These are phyloP conservation scores for Anodontia alba DNA, from an alignment of 2,888 invertebrate species.

Conservation along the genomic window DNA sequence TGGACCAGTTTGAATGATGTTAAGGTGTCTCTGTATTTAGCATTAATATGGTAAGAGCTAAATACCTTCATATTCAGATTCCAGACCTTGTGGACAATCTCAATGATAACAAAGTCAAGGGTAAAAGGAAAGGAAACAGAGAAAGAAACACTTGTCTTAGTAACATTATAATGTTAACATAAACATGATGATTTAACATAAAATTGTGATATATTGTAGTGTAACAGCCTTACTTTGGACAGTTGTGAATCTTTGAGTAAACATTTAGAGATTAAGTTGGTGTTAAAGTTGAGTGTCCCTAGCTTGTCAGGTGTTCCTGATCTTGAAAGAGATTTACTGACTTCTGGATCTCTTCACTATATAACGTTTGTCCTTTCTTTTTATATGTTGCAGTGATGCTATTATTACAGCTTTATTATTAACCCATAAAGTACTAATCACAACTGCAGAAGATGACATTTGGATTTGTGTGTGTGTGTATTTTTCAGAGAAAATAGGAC, in stretches of 20 bases:
- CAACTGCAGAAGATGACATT: no score
- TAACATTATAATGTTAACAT: slow-evolving; percentile 50
- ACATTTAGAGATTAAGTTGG: slow-evolving; percentile 31
- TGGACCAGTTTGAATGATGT: no score
- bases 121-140: not conserved
- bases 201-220: slow-evolving; percentile 48
- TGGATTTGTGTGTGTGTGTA: no score
- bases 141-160: slow-evolving; percentile 22
- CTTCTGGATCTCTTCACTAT: not conserved
- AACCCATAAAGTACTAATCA: no score
- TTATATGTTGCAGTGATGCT: not conserved
- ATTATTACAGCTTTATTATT: not conserved
- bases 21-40: no score
- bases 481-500: no score
- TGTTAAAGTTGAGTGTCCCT: slow-evolving; percentile 15
- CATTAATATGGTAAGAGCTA: no score
- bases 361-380: not conserved
- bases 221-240: slow-evolving; percentile 36
- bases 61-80: not conserved
- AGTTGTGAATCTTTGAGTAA: slow-evolving; percentile 29
- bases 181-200: slow-evolving; percentile 48
- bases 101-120: not conserved
- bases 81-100: not conserved
- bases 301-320: not conserved
- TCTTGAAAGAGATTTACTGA: not conserved